Base-by-base conservation (phyloP, 2,888 invertebrate species). In the Flexamia atlantica region DNA sequence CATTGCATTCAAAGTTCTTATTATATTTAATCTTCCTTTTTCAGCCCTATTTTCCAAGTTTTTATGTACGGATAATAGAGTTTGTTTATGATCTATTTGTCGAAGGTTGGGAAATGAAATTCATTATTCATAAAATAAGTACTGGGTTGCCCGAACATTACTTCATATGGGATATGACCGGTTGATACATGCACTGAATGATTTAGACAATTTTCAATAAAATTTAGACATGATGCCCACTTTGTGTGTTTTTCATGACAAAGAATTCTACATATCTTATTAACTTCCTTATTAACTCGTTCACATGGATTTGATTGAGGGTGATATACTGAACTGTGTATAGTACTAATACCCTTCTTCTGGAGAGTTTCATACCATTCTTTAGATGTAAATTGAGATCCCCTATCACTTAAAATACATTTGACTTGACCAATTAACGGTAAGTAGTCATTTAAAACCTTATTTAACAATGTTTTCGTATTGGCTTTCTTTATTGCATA, bases 241-340 rank as follows among this genome's bases (percentile, higher is more conserved):
- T 60, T 60, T 12, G 25, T 25, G 14, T 60, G n/a, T 25, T 60
- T 60, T 28, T 60, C 60, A 60, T 60, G 60, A 60, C 23, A 60
- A 14, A 60, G 25, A 1, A 60, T 23, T 7, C 28, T 5, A 60
- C 60, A 76, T 23, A 76, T 76, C 42, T 50, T 76, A 76, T 42
- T 42, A 1, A 76, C n/a, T 76, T 40, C 10, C 42, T 74, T 74
- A 20, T 40, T 20, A 2, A 23, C 30, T 23, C 42, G 14, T 23
- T 76, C 46, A 46, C n/a, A 20, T 17, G 53, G 28, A 23, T 76
- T 76, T 1, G 76, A 76, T 76, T 76, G 76, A 2, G 76, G 76
- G 30, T 76, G 76, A 14, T 76, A 76, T 4, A 23, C 9, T 46
- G 76, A 76, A 17, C 46, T 76, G 30, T 46, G 53, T 10, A 50